Evolutionary conservation across 2,888 invertebrate genomes (phyloP), one percentile per base, ranked within the genome.

Genomic region (Sminthurides aquaticus): DNA sequence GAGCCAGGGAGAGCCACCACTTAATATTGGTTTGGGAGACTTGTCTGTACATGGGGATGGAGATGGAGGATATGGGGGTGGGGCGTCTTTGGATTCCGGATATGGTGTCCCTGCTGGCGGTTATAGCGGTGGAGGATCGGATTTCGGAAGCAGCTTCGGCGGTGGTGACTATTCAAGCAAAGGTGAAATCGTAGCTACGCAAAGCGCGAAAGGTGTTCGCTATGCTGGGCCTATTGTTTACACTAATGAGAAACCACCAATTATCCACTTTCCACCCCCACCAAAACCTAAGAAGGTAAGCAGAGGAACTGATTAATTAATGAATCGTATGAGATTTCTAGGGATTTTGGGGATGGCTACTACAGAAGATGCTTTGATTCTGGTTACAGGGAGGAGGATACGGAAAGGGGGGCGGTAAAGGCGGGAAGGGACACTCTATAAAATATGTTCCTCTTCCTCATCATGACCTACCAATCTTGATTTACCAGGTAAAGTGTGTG

Each of bases 361-460:
- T n/a, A n/a, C n/a, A n/a, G n/a, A n/a, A n/a, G n/a, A n/a, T n/a
- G n/a, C n/a, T n/a, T n/a, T n/a, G n/a, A n/a, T n/a, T n/a, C n/a
- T n/a, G n/a, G n/a, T n/a, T n/a, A n/a, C n/a, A n/a, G n/a, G n/a
- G n/a, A 34, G 29, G 58, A 3, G 64, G 64, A 1, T 56, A 60
- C 15, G 60, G 56, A 54, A 66, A 65, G 27, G 63, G 62, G 24
- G 59, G 55, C 22, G 62, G 64, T 22, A 63, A 62, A 28, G 57
- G 59, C 34, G 64, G 65, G 15, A 60, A 66, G 27, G 64, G 55
- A n/a, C 49, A 49, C 8, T 52, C 67, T 18, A 75, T 78, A 26
- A 77, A 78, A 64, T 78, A 78, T 67, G 76, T 78, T 24, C 78
- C 78, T 5, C 71, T 78, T 60, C 78, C 78, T 2, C 77, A 77